phyloP scores from a whole-genome alignment of 2,888 invertebrate species.

The Drosophila algonquin region DNA sequence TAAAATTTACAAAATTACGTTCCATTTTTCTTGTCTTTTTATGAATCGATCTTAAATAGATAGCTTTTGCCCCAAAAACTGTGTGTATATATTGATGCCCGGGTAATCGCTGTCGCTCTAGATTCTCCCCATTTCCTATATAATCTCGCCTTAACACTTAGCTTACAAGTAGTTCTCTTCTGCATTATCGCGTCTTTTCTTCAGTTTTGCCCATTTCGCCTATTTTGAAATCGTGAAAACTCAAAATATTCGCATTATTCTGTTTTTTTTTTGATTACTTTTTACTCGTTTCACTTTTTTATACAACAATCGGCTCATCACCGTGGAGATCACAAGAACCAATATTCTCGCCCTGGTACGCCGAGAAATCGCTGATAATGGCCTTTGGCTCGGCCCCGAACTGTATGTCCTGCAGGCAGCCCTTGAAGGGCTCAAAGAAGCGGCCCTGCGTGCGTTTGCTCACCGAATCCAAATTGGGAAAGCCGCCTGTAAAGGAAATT shows the following conservation, averaged over 20 bases:
- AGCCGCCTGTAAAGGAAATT: constrained; percentile 84
- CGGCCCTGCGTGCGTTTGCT: constrained; percentile 84
- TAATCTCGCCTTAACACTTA: constrained; percentile 64
- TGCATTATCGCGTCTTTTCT: constrained; percentile 38
- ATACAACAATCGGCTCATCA: constrained; percentile 83
- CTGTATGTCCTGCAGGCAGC: constrained; percentile 86
- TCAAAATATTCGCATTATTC: background rate
- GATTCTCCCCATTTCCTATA: constrained; percentile 38
- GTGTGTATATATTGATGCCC: constrained; percentile 8
- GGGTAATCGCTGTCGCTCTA: background rate
- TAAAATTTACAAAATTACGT: constrained; percentile 82
- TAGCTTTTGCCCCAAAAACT: constrained; percentile 48
- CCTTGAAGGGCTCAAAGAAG: constrained; percentile 86
- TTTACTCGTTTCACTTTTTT: constrained; percentile 53
- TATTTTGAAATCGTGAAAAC: constrained; percentile 46
- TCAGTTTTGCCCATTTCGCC: constrained; percentile 16
- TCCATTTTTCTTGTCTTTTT: constrained; percentile 51
- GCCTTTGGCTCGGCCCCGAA: constrained; percentile 83
- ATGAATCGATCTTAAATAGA: constrained; percentile 19
- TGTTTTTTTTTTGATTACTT: constrained; percentile 50
- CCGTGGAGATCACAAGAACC: constrained; percentile 85
- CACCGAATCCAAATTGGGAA: constrained; percentile 84
- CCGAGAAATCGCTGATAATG: constrained; percentile 85
- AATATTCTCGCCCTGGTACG: constrained; percentile 86
- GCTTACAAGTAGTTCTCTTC: constrained; percentile 49